Evolutionary conservation across 2,113 vertebrate genomes (phyloP), one percentile per base, ranked within the genome.

Genomic region (western clawed frog (Xenopus tropicalis)): DNA sequence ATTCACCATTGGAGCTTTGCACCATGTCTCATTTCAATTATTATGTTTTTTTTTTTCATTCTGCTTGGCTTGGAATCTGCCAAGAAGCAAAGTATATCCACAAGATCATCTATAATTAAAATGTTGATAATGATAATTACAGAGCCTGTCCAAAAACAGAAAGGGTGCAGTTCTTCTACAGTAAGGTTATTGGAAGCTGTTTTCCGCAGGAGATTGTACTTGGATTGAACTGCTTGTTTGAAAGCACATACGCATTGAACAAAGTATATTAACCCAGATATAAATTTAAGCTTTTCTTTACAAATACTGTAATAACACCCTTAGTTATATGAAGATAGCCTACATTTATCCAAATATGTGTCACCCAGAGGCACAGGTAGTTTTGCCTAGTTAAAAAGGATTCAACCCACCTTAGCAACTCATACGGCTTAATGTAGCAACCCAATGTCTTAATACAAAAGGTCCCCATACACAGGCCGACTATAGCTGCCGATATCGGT

Each of bases 91-190:
- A 65, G 62, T 62, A 29, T 62, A 62, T 62, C 61, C 61, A 62
- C 61, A 43, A 65, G 62, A 65, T 65, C 62, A 65, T 65, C 29
- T 19, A 65, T 65, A 65, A 65, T 65, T 65, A 65, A 65, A 65
- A 65, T 65, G 37, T 65, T 65, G 62, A 65, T 65, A 37, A 62
- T 62, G 10, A 65, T 37, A 43, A 44, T 44, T 43, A 21, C 62
- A 65, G 62, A 25, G 42, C 62, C 62, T 65, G 62, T 44, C 62
- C n/a, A 44, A 65, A 29, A 42, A 44, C 1, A 19, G 62, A 9
- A 21, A 65, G 24, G 24, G 1, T 62, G 10, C 37, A 65, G 42
- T 14, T 65, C 37, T 65, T 29, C 14, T 46, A 46, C 25, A 29
- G 25, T 29, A 29, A 29, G 25, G 25, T 29, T 29, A 29, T 37